Percentiles rank a stretch among this genome's conserved stretches.
Conservation (phyloP, 2,113 vertebrate genomes). For the Oreocharis arfaki region DNA sequence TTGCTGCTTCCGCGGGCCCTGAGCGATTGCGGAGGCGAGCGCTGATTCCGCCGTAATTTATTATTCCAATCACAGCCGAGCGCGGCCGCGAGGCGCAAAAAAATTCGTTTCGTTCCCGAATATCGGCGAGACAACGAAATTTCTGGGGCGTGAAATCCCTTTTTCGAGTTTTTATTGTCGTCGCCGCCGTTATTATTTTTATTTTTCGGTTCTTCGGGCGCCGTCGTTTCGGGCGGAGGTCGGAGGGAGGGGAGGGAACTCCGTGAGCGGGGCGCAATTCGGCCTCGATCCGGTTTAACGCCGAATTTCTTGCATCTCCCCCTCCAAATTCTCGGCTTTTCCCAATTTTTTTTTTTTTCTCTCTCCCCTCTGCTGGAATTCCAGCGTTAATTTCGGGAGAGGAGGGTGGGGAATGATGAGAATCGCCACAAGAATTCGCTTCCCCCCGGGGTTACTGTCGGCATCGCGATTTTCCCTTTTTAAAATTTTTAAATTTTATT, state of each 20-base stretch:
- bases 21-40: constrained; percentile 33
- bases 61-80: constrained; percentile 74
- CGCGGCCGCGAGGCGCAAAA: constrained; percentile 60
- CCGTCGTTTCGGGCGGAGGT: neutral
- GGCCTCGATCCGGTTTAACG: neutral
- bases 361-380: neutral
- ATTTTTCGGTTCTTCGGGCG: too few species aligned
- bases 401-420: neutral
- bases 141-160: neutral
- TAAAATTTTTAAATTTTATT: neutral
- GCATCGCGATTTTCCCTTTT: constrained; percentile 18
- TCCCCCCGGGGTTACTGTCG: constrained; percentile 30
- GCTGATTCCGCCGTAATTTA: constrained; percentile 75
- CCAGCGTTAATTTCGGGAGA: rapidly evolving
- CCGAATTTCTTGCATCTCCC: neutral
- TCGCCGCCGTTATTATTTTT: too few species aligned
- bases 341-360: neutral
- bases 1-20: constrained; percentile 64
- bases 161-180: too few species aligned
- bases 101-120: constrained; percentile 59
- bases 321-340: neutral
- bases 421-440: neutral
- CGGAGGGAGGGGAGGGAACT: neutral
- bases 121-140: neutral
- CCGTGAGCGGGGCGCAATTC: neutral